Evolutionary conservation across 2,797 vertebrate species (phyloP).

Genomic region (Mionectes olivaceus): DNA sequence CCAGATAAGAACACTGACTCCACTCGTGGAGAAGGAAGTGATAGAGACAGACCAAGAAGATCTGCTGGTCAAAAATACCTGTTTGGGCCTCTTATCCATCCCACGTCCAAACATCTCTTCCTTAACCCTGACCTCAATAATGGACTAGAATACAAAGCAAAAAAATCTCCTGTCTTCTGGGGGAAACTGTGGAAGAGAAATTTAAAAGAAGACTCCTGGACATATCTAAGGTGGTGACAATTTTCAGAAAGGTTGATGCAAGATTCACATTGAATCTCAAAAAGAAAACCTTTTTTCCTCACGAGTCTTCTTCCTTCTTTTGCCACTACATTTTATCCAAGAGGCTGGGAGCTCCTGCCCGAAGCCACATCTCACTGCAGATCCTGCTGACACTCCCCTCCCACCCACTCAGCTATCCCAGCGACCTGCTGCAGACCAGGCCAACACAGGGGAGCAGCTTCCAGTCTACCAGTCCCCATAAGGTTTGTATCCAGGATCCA

Average conservation of each 20-base stretch:
- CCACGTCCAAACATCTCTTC: neutral
- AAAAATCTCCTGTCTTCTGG: neutral
- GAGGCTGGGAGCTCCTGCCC: neutral
- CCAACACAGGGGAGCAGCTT: neutral
- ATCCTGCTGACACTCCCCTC: neutral
- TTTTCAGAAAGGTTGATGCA: neutral
- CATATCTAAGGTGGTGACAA: accelerated
- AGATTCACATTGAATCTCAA: neutral
- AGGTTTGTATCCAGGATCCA: neutral
- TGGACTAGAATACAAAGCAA: accelerated
- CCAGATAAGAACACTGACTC: neutral
- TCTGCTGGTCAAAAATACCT: neutral
- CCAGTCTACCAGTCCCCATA: accelerated
- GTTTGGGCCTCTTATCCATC: neutral
- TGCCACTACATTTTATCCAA: neutral
- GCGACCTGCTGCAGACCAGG: neutral
- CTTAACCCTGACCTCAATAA: neutral
- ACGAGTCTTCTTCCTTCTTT: neutral
- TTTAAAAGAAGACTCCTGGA: neutral
- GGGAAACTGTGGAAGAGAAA: neutral
- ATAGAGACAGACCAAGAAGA: neutral
- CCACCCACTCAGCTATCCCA: neutral
- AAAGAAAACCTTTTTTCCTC: neutral
- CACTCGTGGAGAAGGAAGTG: accelerated
- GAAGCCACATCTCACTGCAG: neutral